Evolutionary conservation across 2,888 invertebrate genomes (phyloP), one percentile per base, ranked within the genome.

Genomic region (Augiades crinisus): DNA sequence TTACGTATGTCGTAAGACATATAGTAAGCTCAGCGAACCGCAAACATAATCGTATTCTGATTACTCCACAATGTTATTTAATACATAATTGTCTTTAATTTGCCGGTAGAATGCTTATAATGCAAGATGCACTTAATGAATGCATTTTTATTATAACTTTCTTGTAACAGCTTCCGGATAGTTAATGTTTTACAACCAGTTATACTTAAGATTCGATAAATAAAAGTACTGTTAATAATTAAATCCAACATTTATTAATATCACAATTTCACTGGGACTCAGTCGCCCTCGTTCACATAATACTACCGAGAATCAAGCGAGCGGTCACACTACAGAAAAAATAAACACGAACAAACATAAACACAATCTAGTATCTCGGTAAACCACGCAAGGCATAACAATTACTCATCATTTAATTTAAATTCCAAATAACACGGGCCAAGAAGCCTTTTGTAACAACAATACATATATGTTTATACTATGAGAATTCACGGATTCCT

Each of bases 261-360:
- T 89, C 88, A 89, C 88, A 88, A 80, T 82, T 86, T 81, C 75
- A 80, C 83, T 78, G 78, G 81, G 77, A 81, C 78, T 75, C 73
- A 66, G 67, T 63, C 67, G 62, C 60, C 70, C 73, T 65, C 70
- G 62, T 67, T 69, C 63, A 72, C 63, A 67, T 44, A 51, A 65
- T 65, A 62, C 62, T 68, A 70, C 72, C 58, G 64, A 68, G 64
- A 70, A 68, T 70, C 68, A 74, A 75, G 74, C 70, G 62, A 66
- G 43, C 56, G 53, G 53, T 61, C 61, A 54, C 57, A 63, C 57
- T 53, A 55, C 50, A 38, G 49, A 57, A 37, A 50, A 56, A 37
- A 19, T 22, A 44, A 27, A 57, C 59, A 64, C 55, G 62, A 63
- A 65, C 62, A 67, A 62, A 63, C 57, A 70, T 61, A 67, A 64